These are phyloP conservation scores for Rachycentron canadum DNA, from an alignment of 2,797 vertebrate species.

Conservation along the genomic window DNA sequence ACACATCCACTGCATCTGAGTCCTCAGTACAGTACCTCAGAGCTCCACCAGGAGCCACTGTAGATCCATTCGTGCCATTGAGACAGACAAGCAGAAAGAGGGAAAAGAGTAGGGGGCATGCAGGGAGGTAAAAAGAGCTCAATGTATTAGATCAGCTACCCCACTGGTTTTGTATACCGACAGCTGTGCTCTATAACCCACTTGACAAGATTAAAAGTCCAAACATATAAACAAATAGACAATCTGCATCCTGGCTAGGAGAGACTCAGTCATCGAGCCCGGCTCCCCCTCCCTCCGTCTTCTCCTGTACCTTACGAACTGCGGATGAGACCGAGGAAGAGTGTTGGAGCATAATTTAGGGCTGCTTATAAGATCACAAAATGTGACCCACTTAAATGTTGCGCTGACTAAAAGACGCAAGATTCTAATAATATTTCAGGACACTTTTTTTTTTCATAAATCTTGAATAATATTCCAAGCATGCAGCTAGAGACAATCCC, in stretches of 20 bases:
- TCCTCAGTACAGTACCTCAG: conserved; percentile 45
- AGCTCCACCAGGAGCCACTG: conserved; percentile 83
- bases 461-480: conserved; percentile 49
- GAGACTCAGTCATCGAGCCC: conserved; percentile 52
- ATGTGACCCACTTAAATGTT: conserved; percentile 75
- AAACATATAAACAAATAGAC: conserved; percentile 84
- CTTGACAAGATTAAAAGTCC: conserved; percentile 84
- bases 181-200: conserved; percentile 83
- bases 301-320: conserved; percentile 62
- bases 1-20: conserved; percentile 45
- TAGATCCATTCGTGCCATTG: conserved; percentile 67
- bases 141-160: conserved; percentile 79
- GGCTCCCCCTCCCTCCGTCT: conserved; percentile 38
- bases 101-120: conserved; percentile 39
- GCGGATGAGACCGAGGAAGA: conserved; percentile 57
- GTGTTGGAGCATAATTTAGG: conserved; percentile 66
- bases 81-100: conserved; percentile 10
- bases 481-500: conserved; percentile 18
- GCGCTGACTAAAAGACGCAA: conserved; percentile 53
- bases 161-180: conserved; percentile 80
- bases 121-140: conserved; percentile 67
- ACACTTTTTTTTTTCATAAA: conserved; percentile 44
- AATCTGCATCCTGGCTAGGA: conserved; percentile 75
- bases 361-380: conserved; percentile 73
- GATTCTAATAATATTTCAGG: conserved; percentile 67